Percentiles rank a stretch among this genome's conserved stretches.
These are phyloP conservation scores for Temnothorax rugatulus DNA, from an alignment of 2,888 invertebrate genomes.

Conservation along the genomic window DNA sequence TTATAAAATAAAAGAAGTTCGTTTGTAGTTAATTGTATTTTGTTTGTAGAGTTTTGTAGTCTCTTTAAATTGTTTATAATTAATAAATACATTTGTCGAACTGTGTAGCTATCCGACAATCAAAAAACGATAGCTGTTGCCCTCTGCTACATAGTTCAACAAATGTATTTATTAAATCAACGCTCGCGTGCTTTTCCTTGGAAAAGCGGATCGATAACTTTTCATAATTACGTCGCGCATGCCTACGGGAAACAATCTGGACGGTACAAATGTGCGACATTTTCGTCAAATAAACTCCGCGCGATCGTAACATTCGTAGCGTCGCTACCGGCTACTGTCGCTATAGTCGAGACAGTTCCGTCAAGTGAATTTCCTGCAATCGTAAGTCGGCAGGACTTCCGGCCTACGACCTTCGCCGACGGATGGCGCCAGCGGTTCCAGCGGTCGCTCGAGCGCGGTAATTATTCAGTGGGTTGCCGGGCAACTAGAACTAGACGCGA, in stretches of 20 bases:
- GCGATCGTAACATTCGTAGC: not conserved
- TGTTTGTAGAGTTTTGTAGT: too few species aligned
- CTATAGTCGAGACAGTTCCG: not conserved
- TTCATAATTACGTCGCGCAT: not conserved
- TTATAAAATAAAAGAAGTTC: too few species aligned
- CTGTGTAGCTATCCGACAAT: too few species aligned
- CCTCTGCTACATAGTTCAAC: too few species aligned
- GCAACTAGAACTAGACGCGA: conserved; percentile 77
- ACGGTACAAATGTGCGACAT: not conserved
- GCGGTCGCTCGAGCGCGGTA: not conserved
- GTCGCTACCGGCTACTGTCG: not conserved
- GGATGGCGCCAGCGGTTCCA: conserved; percentile 53
- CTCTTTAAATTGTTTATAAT: too few species aligned
- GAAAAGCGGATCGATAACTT: not conserved
- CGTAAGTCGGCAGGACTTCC: not conserved
- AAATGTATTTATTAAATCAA: too few species aligned
- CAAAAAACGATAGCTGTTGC: too few species aligned
- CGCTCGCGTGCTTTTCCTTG: not conserved
- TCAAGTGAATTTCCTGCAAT: not conserved
- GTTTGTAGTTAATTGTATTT: too few species aligned
- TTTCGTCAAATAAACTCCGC: not conserved
- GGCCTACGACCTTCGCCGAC: not conserved
- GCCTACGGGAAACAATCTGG: not conserved
- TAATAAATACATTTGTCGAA: too few species aligned
- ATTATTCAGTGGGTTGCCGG: conserved; percentile 78